These are phyloP conservation scores for Spongia lamella DNA, from an alignment of 37 sponge, comb jelly and placozoan species.

Conservation along the genomic window DNA sequence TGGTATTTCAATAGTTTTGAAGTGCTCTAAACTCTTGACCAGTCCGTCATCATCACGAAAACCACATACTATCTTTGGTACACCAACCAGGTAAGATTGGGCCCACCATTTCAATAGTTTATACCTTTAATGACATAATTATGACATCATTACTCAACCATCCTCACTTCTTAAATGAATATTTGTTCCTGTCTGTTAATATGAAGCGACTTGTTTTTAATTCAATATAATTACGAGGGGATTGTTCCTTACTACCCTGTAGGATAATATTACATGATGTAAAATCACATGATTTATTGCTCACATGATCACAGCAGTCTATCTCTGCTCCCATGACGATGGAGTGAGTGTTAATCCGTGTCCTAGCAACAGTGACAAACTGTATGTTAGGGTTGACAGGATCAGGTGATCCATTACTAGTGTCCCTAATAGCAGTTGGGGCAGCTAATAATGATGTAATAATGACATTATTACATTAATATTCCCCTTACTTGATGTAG, in stretches of 20 bases:
- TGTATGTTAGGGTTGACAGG: conserved; percentile 55
- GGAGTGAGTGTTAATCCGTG: conserved; percentile 67
- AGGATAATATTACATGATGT: neutral
- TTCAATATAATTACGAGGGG: conserved; percentile 75
- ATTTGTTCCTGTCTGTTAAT: conserved; percentile 72
- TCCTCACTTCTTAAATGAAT: conserved; percentile 64
- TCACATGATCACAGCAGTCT: conserved; percentile 76
- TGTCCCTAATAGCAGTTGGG: no score
- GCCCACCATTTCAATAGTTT: conserved; percentile 90
- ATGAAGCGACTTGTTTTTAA: conserved; percentile 78
- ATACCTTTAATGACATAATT: conserved; percentile 25
- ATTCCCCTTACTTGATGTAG: conserved; percentile 41
- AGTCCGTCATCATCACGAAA: conserved; percentile 84
- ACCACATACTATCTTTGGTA: conserved; percentile 82
- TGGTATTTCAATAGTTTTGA: conserved; percentile 74
- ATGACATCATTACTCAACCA: no score
- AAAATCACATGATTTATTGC: neutral
- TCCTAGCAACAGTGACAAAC: conserved; percentile 76
- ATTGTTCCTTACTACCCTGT: conserved; percentile 38
- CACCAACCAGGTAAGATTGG: conserved; percentile 82
- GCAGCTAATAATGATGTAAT: no score
- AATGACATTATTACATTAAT: no score
- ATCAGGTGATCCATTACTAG: neutral
- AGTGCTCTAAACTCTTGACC: conserved; percentile 57
- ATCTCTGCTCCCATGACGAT: conserved; percentile 88